Evolutionary conservation across 2,888 invertebrate genomes (phyloP).

Genomic region (Eupeodes latifasciatus): DNA sequence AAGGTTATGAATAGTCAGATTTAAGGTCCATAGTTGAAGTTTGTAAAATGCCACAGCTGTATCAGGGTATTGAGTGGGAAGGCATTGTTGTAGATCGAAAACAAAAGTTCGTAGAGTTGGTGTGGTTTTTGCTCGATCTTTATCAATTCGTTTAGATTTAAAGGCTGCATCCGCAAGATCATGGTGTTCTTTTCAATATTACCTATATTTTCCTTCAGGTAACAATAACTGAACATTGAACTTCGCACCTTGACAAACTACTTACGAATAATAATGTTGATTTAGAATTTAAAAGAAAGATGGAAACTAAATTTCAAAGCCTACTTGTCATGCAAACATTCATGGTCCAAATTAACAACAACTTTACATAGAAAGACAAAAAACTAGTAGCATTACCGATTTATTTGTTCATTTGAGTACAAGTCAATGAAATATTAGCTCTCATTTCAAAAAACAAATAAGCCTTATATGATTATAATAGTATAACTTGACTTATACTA

Average conservation of each 20-base stretch:
- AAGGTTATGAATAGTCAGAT: slow-evolving; percentile 27
- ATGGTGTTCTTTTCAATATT: slow-evolving; percentile 3
- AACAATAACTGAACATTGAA: neutral
- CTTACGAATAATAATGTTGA: neutral
- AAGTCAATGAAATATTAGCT: slow-evolving; percentile 12
- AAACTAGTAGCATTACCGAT: neutral
- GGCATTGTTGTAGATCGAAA: slow-evolving; percentile 25
- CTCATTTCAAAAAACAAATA: neutral
- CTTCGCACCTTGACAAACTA: slow-evolving; percentile 2
- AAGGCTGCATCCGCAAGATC: too few species aligned
- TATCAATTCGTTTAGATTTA: slow-evolving; percentile 2
- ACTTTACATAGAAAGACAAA: neutral
- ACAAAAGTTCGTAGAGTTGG: neutral
- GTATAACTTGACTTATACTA: slow-evolving; percentile 5
- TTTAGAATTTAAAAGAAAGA: neutral
- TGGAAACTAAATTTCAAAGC: neutral
- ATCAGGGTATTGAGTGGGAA: slow-evolving; percentile 8
- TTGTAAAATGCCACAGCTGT: neutral
- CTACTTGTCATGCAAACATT: neutral
- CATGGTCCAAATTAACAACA: slow-evolving; percentile 3
- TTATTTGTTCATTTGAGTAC: neutral
- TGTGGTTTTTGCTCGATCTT: neutral
- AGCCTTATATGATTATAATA: neutral
- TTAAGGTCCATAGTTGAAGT: slow-evolving; percentile 10
- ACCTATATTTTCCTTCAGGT: neutral